Percentiles rank a stretch among this genome's conserved stretches.
phyloP scores from a whole-genome alignment of 2,888 invertebrate species.

The Congeria kusceri region DNA sequence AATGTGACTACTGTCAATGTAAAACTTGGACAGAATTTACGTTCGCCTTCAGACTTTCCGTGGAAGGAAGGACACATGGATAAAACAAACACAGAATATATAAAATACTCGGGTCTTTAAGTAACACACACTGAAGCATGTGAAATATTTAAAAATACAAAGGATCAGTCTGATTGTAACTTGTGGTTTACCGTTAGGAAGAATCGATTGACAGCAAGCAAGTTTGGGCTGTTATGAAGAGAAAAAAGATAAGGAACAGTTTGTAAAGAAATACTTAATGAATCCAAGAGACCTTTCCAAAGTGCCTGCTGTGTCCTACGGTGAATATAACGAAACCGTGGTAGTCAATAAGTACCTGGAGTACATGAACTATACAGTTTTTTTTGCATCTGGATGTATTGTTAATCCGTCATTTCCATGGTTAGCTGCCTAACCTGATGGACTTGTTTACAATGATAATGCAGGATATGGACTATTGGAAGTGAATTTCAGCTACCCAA shows the following conservation, averaged over 20 bases:
- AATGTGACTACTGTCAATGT: not conserved
- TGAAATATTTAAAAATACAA: no score
- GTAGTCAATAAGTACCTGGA: not conserved
- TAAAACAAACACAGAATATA: no score
- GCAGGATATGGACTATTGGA: constrained; percentile 46
- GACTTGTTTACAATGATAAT: constrained; percentile 30
- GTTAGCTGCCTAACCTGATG: constrained; percentile 53
- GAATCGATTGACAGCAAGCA: constrained; percentile 22
- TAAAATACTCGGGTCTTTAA: no score
- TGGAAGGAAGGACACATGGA: no score
- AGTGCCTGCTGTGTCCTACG: constrained; percentile 7
- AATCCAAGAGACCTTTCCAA: not conserved
- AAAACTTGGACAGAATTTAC: not conserved
- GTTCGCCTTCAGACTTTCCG: no score
- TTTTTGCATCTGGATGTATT: constrained; percentile 45
- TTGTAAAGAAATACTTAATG: not conserved
- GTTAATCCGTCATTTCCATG: constrained; percentile 43
- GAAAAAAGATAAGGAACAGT: constrained; percentile 23
- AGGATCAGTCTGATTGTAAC: no score
- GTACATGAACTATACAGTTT: not conserved
- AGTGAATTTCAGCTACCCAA: constrained; percentile 52
- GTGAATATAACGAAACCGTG: not conserved
- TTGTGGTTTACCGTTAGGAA: no score
- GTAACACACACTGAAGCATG: no score
- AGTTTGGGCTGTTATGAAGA: constrained; percentile 3